These are phyloP conservation scores for Cryptocephalus moraei DNA, from an alignment of 2,888 invertebrate species.

Conservation along the genomic window DNA sequence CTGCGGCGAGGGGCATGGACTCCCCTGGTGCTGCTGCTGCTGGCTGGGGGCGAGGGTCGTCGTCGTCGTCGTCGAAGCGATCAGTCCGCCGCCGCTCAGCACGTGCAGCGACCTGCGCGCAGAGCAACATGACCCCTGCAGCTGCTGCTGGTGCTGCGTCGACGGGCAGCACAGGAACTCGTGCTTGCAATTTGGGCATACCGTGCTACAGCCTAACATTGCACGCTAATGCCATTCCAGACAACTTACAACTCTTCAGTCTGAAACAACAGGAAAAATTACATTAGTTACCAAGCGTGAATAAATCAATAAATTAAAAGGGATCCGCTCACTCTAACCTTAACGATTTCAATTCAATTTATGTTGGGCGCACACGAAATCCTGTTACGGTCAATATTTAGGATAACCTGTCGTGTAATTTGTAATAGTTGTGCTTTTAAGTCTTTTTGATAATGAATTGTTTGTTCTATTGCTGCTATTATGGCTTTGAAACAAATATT, in stretches of 20 bases:
- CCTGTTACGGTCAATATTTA: no score
- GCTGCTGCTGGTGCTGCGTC: conserved; percentile 1
- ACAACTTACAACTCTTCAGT: not conserved
- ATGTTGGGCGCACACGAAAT: no score
- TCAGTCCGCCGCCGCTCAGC: conserved; percentile 33
- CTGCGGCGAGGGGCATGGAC: conserved; percentile 29
- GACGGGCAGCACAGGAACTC: conserved; percentile 42
- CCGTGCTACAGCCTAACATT: conserved; percentile 46
- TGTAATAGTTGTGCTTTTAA: no score
- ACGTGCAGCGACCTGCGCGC: conserved; percentile 21
- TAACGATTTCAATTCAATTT: no score
- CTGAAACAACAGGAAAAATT: not conserved
- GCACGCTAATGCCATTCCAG: conserved; percentile 14
- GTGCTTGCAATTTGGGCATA: conserved; percentile 62
- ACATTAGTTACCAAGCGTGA: not conserved
- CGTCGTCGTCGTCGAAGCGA: conserved; percentile 15
- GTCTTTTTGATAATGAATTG: no score
- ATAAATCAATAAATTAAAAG: no score
- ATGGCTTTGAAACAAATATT: no score
- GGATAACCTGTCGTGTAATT: no score
- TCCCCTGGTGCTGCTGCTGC: conserved; percentile 8
- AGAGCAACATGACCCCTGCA: conserved; percentile 21
- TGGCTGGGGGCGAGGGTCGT: conserved; percentile 1
- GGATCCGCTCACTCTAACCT: no score
- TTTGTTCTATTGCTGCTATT: no score